Evolutionary conservation across 2,797 vertebrate species (phyloP), one percentile per base, ranked within the genome.

Genomic region (Sebastolobus alascanus): DNA sequence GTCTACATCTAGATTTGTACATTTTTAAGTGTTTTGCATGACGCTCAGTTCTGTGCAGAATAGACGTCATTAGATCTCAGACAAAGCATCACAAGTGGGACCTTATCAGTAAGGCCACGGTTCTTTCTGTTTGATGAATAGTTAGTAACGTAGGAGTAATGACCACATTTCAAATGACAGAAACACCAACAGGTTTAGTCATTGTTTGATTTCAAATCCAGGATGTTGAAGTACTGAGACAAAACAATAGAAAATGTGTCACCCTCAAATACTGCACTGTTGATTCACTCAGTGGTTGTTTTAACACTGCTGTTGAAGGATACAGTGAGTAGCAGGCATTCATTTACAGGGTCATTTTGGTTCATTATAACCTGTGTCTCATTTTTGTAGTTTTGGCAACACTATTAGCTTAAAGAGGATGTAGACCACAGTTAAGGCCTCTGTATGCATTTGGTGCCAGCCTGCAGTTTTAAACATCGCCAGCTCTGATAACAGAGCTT

Each of bases 61-160:
- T 1, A 37, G 50, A 79, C 56, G 27, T 85, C 78, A 78, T 56
- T 55, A 33, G 56, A 54, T 37, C 54, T 25, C 43, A 29, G 68
- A 79, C 73, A 77, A 80, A 82, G 52, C 50, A 1, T 35, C 14
- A 22, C 12, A 60, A 84, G 77, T 71, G 27, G 50, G 66, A 81
- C 69, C 33, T 71, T 25, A 64, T 60, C 46, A 58, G 54, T 61
- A 10, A 70, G 68, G 55, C 55, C 66, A 8, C n/a, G 52, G 13
- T 64, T 4, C 9, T 18, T 33, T 82, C 46, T 84, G 9, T 37
- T 22, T 56, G 43, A 68, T 84, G 78, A 82, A 75, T 75, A 46
- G 20, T 20, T 70, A 37, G 18, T 54, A 70, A 46, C 10, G 60
- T 73, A 55, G 68, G 78, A 69, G 64, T 69, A 18, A 33, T 11